Evolutionary conservation across 2,113 vertebrate genomes (phyloP).

Genomic region (Thoracochromis brauschi): DNA sequence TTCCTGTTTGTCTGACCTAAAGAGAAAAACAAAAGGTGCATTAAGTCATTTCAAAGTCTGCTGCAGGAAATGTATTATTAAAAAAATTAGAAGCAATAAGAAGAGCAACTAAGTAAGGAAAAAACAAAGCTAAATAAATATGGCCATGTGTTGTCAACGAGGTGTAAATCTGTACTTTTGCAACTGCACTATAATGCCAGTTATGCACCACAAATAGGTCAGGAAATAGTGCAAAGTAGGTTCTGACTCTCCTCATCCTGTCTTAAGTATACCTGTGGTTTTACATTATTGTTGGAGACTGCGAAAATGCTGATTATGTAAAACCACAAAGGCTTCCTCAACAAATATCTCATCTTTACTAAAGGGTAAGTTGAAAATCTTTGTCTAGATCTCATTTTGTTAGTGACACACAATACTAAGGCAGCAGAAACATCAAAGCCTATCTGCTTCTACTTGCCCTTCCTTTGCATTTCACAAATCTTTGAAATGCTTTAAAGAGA

Average conservation of each 20-base stretch:
- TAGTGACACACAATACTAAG: constrained; percentile 35
- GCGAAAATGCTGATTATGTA: constrained; percentile 62
- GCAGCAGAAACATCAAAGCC: constrained; percentile 56
- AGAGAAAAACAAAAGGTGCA: constrained; percentile 28
- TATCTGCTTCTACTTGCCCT: constrained; percentile 20
- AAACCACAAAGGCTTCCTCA: constrained; percentile 64
- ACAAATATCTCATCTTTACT: constrained; percentile 55
- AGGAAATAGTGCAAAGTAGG: constrained; percentile 56
- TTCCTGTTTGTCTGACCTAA: constrained; percentile 31
- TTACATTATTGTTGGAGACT: constrained; percentile 57
- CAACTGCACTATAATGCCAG: constrained; percentile 28
- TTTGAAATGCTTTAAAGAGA: constrained; percentile 6
- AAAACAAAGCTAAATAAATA: neutral
- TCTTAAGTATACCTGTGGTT: constrained; percentile 57
- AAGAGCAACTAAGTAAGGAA: neutral
- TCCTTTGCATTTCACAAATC: constrained; percentile 43
- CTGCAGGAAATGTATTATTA: neutral
- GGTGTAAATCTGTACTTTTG: constrained; percentile 24
- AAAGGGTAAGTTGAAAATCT: constrained; percentile 47
- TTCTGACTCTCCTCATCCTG: constrained; percentile 58
- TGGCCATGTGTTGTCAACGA: neutral
- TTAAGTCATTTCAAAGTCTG: neutral
- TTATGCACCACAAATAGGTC: constrained; percentile 61
- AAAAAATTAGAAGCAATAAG: neutral
- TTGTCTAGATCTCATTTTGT: constrained; percentile 54